Evolutionary conservation across 2,888 invertebrate genomes (phyloP).

Genomic region (Polydrusus tereticollis): DNA sequence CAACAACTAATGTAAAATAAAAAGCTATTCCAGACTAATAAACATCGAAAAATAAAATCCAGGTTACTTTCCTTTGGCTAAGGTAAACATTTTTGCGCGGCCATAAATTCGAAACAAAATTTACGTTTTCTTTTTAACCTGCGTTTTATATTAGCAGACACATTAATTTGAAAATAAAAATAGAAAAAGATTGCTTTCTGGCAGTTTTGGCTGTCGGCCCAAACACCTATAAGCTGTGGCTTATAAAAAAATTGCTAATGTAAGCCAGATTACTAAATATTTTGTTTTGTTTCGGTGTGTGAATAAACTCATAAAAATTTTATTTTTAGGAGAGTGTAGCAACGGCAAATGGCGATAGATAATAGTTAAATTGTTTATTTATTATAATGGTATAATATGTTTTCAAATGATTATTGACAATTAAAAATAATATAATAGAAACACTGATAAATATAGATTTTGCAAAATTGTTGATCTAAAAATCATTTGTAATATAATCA

Average conservation of each 20-base stretch:
- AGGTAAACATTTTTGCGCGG: constrained; percentile 48
- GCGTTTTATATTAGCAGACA: constrained; percentile 24
- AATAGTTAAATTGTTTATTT: no score
- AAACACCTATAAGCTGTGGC: constrained; percentile 40
- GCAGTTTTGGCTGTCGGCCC: constrained; percentile 34
- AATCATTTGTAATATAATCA: no score
- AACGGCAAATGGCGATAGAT: not conserved
- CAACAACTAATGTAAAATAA: constrained; percentile 34
- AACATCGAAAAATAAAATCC: constrained; percentile 45
- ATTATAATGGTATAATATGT: no score
- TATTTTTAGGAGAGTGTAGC: not conserved
- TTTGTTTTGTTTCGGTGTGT: constrained; percentile 10
- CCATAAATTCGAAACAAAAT: constrained; percentile 44
- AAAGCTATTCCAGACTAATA: constrained; percentile 44
- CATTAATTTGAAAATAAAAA: constrained; percentile 41
- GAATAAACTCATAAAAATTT: constrained; percentile 1
- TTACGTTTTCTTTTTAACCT: constrained; percentile 35
- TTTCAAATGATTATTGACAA: no score
- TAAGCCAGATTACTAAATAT: constrained; percentile 14
- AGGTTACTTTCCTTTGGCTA: constrained; percentile 45
- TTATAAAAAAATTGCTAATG: constrained; percentile 35
- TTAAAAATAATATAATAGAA: no score
- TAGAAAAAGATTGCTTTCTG: constrained; percentile 42
- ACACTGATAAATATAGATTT: no score
- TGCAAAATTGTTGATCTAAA: not conserved